Evolutionary conservation across 2,797 vertebrate genomes (phyloP), one percentile per base, ranked within the genome.

Genomic region (Chelon labrosus): DNA sequence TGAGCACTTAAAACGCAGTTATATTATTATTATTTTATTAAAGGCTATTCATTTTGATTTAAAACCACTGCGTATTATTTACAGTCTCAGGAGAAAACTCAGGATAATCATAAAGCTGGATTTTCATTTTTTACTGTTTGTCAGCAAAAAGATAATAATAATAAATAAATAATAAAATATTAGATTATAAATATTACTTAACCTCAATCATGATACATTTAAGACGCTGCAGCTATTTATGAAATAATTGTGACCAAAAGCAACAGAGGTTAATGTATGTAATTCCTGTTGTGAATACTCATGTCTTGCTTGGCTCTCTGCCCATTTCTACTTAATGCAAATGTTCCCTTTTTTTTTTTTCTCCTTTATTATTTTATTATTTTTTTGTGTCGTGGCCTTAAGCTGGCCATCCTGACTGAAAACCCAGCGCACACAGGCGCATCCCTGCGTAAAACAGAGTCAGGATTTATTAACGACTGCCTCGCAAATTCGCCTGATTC

Each of bases 401-500:
- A 72, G 49, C 77, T 83, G 64, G 44, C 46, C 25, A 60, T 66
- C 65, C 64, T 50, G 61, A 44, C 63, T 62, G 17, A 10, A 60
- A 72, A 68, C 31, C 2, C 14, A 17, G 7, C 5, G 16, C 3
- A 51, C 20, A 52, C 25, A 59, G 46, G 27, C 59, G 57, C 39
- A 47, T 12, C 51, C 11, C 25, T 69, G 22, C 50, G n/a, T 56
- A 47, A 85, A 79, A 73, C 49, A 64, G 65, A 84, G 22, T 22
- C 55, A 60, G 12, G 31, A 82, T 75, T 73, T 70, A 79, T 80
- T 75, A 80, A 63, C 67, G 51, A 65, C 73, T 50, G 77, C 53
- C 39, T 84, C 82, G 76, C 82, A 87, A 83, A 88, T 85, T 31
- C 47, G 54, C 71, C 83, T 64, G 79, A 87, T 90, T 88, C 77